phyloP scores from a whole-genome alignment of 2,113 vertebrate species.

The Microcebus murinus region DNA sequence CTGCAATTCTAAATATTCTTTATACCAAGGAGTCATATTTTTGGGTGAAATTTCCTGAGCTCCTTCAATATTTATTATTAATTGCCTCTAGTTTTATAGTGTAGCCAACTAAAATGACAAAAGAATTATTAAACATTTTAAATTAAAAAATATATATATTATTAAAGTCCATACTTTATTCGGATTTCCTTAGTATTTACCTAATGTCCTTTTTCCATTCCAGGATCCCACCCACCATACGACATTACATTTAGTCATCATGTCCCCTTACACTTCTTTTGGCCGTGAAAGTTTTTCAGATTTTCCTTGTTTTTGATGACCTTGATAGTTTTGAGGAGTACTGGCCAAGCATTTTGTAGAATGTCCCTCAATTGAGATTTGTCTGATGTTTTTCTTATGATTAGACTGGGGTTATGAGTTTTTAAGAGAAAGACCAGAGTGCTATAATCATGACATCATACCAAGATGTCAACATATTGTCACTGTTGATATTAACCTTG shows the following conservation, averaged over 20 bases:
- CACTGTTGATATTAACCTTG: not conserved
- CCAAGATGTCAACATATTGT: not conserved
- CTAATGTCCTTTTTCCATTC: not conserved
- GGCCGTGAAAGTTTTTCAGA: not conserved
- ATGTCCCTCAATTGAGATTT: no score
- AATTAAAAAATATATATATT: not conserved
- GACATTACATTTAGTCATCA: not conserved
- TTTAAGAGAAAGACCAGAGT: not conserved
- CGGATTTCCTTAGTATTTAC: not conserved
- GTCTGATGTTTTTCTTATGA: no score
- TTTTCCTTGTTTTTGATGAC: not conserved
- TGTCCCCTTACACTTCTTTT: not conserved
- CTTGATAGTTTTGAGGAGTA: not conserved
- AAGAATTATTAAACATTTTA: no score
- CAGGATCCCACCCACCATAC: not conserved
- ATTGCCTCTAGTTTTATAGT: not conserved
- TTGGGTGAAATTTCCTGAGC: no score
- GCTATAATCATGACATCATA: not conserved
- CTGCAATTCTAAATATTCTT: no score
- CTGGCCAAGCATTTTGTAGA: no score
- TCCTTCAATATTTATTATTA: not conserved
- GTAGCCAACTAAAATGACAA: no score
- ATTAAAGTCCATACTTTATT: not conserved
- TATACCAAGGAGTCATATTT: no score
- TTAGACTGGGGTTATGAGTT: not conserved